Conservation (phyloP, 2,888 invertebrate genomes). For the Drosophila kuntzei region DNA sequence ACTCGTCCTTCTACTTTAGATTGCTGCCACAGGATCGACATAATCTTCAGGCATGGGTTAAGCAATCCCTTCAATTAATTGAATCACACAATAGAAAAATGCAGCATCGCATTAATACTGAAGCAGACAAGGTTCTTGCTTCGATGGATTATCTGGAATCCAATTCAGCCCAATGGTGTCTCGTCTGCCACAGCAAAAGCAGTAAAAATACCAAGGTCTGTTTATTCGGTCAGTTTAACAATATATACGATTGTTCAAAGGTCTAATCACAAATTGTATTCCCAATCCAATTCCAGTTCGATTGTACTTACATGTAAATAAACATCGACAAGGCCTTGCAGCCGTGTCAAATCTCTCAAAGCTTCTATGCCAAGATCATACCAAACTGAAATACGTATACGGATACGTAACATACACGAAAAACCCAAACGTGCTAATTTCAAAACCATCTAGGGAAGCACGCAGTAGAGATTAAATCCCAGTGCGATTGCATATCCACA, state of each 20-base stretch:
- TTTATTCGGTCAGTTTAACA: neutral
- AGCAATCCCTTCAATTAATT: neutral
- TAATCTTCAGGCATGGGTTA: neutral
- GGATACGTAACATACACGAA: slow-evolving; percentile 16
- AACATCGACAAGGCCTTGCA: slow-evolving; percentile 39
- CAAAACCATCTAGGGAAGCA: slow-evolving; percentile 21
- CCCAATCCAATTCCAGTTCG: neutral
- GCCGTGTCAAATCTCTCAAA: slow-evolving; percentile 10
- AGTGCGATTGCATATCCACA: neutral
- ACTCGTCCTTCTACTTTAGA: slow-evolving; percentile 6
- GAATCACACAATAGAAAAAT: neutral
- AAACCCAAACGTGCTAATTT: slow-evolving; percentile 26
- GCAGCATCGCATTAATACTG: neutral
- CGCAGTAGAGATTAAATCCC: slow-evolving; percentile 10
- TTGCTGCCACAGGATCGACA: slow-evolving; percentile 5
- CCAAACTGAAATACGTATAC: slow-evolving; percentile 24
- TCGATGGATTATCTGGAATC: slow-evolving; percentile 5
- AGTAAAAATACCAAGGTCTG: neutral
- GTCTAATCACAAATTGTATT: neutral
- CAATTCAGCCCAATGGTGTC: slow-evolving; percentile 1
- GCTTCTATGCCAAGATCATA: slow-evolving; percentile 9
- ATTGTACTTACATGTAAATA: slow-evolving; percentile 5
- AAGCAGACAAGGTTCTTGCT: neutral
- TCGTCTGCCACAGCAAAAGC: neutral
- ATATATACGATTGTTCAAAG: neutral